Evolutionary conservation across 2,797 vertebrate species (phyloP), one percentile per base, ranked within the genome.

Genomic region (Dipus sagitta): DNA sequence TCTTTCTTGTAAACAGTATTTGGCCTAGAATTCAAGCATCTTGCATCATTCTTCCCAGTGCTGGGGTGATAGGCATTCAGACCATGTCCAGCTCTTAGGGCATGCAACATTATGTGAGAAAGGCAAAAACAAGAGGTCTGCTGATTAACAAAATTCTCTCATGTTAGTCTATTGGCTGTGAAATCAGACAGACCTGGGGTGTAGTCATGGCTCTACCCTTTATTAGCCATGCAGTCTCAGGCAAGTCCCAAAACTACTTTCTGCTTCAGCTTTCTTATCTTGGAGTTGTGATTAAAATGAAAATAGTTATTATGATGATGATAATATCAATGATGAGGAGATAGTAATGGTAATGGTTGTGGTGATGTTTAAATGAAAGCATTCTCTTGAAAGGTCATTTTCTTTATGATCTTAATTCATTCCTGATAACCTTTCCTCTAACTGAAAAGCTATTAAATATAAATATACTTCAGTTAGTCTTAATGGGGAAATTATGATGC

Each of bases 401-500:
- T 83, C 60, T 94, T 95, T 93, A 90, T 93, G 84, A 83, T 42
- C 47, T 83, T 91, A 85, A 94, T 94, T 92, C 38, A 91, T 93
- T 90, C n/a, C 38, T 92, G 86, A 93, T 92, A 88, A 95, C 34
- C 47, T 60, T 93, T 67, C 60, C 5, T 91, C 26, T 87, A 82
- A 86, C 58, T 78, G 34, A 92, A 95, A 92, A 92, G n/a, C 60
- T 78, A 89, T 92, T 95, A 89, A 84, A 76, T 92, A 58, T 64
- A 87, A 95, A 84, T 88, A 96, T 60, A 52, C 68, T 75, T 91
- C 70, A 96, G 71, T 85, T 93, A 92, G 91, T 95, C 94, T 94
- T 86, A 96, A 91, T 90, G 79, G 47, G 70, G 71, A 94, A 94
- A 79, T 94, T 84, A 90, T 86, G 38, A 90, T 93, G 38, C 20